Percentiles rank a stretch among this genome's conserved stretches.
phyloP scores from a whole-genome alignment of 2,888 invertebrate genomes.

The Drosophila demipolita region DNA sequence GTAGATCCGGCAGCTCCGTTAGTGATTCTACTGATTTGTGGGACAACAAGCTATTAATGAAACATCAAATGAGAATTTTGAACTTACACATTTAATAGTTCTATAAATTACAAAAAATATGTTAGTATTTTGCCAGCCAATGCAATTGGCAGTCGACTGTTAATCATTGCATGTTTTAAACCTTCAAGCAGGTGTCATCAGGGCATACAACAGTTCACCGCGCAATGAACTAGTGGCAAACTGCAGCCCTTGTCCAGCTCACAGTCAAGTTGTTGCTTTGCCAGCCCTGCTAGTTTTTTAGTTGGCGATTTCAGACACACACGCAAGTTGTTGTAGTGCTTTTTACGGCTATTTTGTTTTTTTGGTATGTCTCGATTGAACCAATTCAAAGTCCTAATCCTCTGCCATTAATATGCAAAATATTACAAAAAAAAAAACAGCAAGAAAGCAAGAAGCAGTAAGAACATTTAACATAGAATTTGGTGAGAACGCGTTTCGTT shows the following conservation, averaged over 20 bases:
- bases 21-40: not conserved
- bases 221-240: slow-evolving; percentile 12
- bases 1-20: not conserved
- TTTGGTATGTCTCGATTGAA: slow-evolving; percentile 62
- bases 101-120: not conserved
- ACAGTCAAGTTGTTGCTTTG: slow-evolving; percentile 36
- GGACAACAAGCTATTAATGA: not conserved
- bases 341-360: slow-evolving; percentile 79
- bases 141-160: not conserved
- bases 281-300: slow-evolving; percentile 66
- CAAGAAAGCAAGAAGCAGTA: slow-evolving; percentile 36
- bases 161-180: not conserved
- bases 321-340: slow-evolving; percentile 71
- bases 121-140: not conserved
- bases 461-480: slow-evolving; percentile 58
- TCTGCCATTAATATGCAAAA: slow-evolving; percentile 7
- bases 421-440: slow-evolving; percentile 11
- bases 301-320: slow-evolving; percentile 72
- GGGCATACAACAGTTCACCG: not conserved
- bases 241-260: slow-evolving; percentile 41
- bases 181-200: slow-evolving; percentile 27
- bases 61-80: not conserved
- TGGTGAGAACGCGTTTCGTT: slow-evolving; percentile 56
- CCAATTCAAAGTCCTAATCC: slow-evolving; percentile 24
- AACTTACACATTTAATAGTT: not conserved